phyloP scores from a whole-genome alignment of 2,888 invertebrate species.

The Drosophila mulleri region DNA sequence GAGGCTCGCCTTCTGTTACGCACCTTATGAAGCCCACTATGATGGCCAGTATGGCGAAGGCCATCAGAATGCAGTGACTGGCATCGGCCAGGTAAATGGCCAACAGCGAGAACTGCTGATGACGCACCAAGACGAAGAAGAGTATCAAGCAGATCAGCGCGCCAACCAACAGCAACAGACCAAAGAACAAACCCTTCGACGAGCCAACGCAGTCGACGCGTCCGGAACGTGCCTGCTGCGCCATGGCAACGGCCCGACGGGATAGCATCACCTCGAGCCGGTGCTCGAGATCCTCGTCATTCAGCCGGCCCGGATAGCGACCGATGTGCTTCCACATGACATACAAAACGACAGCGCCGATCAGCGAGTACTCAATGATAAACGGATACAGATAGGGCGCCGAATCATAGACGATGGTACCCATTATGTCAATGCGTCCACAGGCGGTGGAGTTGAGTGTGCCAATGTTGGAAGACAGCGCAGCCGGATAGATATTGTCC shows the following conservation, averaged over 20 bases:
- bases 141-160: conserved; percentile 96
- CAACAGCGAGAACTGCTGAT: conserved; percentile 92
- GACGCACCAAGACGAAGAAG: conserved; percentile 97
- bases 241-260: conserved; percentile 93
- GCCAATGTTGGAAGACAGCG: conserved; percentile 86
- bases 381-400: conserved; percentile 98
- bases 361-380: conserved; percentile 97
- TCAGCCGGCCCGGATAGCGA: conserved; percentile 91
- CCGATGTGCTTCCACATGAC: conserved; percentile 99
- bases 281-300: conserved; percentile 94
- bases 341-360: conserved; percentile 97
- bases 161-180: conserved; percentile 94
- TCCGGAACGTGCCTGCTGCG: conserved; percentile 93
- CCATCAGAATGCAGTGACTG: conserved; percentile 95
- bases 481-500: conserved; percentile 87
- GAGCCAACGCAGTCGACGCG: conserved; percentile 97
- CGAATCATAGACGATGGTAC: conserved; percentile 95
- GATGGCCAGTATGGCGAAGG: conserved; percentile 94
- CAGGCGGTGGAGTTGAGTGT: conserved; percentile 88
- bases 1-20: background rate
- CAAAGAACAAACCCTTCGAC: conserved; percentile 96
- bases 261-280: conserved; percentile 95
- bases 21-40: conserved; percentile 96
- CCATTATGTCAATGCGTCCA: conserved; percentile 95
- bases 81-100: conserved; percentile 96